Percentiles rank a stretch among this genome's conserved stretches.
Conservation (phyloP, 2,888 invertebrate species). For the Pteria penguin region DNA sequence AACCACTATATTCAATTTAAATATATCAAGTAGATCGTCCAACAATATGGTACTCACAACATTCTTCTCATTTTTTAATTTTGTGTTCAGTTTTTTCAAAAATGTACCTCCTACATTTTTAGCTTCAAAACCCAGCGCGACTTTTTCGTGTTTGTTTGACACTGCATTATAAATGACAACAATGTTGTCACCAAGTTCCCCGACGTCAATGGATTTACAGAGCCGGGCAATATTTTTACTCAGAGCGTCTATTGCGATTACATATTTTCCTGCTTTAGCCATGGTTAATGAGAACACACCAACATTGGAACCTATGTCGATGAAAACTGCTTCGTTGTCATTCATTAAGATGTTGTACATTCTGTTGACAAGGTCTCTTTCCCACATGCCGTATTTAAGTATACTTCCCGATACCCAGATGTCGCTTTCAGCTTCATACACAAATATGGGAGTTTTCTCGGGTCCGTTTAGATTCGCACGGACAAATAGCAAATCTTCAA, state of each 20-base stretch:
- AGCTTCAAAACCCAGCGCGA: slow-evolving; percentile 29
- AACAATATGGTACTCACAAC: slow-evolving; percentile 24
- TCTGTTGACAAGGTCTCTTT: slow-evolving; percentile 27
- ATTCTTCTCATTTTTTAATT: no score
- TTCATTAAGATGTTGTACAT: slow-evolving; percentile 11
- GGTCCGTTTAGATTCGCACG: slow-evolving; percentile 22
- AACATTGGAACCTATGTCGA: slow-evolving; percentile 39
- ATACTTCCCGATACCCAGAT: slow-evolving; percentile 39
- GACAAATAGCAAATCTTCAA: no score
- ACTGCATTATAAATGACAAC: slow-evolving; percentile 35
- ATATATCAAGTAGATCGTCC: slow-evolving; percentile 36
- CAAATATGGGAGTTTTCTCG: slow-evolving; percentile 34
- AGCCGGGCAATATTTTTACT: slow-evolving; percentile 29
- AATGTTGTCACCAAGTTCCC: slow-evolving; percentile 16
- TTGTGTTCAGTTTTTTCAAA: slow-evolving; percentile 34
- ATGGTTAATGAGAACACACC: slow-evolving; percentile 36
- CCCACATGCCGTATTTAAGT: slow-evolving; percentile 34
- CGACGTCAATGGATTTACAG: slow-evolving; percentile 28
- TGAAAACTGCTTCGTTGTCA: slow-evolving; percentile 32
- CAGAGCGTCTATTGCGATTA: slow-evolving; percentile 30
- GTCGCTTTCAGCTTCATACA: slow-evolving; percentile 26
- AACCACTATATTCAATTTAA: slow-evolving; percentile 26
- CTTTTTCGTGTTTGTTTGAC: slow-evolving; percentile 36
- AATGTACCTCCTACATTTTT: slow-evolving; percentile 38
- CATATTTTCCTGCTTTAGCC: slow-evolving; percentile 28